Percentiles rank a stretch among this genome's conserved stretches.
Evolutionary conservation across 2,888 invertebrate genomes (phyloP).

Genomic region (Drosophila sordidula): DNA sequence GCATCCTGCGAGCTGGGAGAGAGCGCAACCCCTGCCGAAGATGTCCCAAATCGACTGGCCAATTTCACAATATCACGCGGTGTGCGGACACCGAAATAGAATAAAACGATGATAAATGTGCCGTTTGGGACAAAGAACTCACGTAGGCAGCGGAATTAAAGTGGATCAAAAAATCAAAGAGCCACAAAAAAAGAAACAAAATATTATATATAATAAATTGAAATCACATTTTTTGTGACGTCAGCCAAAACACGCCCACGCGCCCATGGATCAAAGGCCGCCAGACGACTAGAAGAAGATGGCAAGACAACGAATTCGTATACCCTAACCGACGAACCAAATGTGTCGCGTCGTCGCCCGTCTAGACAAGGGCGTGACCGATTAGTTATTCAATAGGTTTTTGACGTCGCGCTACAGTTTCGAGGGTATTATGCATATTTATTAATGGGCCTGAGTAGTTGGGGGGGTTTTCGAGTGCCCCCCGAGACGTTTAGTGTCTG

Average conservation of each 20-base stretch:
- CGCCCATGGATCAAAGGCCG: conserved; percentile 31
- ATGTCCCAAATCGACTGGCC: conserved; percentile 29
- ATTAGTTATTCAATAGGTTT: conserved; percentile 62
- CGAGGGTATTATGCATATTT: conserved; percentile 34
- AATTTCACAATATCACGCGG: conserved; percentile 59
- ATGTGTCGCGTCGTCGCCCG: conserved; percentile 21
- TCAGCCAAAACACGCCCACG: conserved; percentile 37
- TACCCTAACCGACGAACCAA: conserved; percentile 3
- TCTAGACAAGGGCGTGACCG: conserved; percentile 48
- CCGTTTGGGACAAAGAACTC: conserved; percentile 16
- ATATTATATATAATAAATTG: conserved; percentile 3
- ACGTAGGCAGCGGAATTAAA: conserved; percentile 25
- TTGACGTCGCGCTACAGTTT: conserved; percentile 27
- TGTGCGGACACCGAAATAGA: conserved; percentile 43
- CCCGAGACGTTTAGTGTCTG: conserved; percentile 33
- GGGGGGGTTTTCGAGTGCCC: background rate
- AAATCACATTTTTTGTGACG: conserved; percentile 39
- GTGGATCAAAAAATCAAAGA: conserved; percentile 11
- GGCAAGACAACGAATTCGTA: background rate
- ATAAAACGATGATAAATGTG: conserved; percentile 37
- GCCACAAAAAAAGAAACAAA: background rate
- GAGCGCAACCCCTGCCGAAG: conserved; percentile 7
- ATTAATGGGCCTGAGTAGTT: background rate
- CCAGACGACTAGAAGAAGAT: background rate
- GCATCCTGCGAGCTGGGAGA: conserved; percentile 5